Conservation (phyloP, 2,888 invertebrate species). For the Zele albiditarsus region DNA sequence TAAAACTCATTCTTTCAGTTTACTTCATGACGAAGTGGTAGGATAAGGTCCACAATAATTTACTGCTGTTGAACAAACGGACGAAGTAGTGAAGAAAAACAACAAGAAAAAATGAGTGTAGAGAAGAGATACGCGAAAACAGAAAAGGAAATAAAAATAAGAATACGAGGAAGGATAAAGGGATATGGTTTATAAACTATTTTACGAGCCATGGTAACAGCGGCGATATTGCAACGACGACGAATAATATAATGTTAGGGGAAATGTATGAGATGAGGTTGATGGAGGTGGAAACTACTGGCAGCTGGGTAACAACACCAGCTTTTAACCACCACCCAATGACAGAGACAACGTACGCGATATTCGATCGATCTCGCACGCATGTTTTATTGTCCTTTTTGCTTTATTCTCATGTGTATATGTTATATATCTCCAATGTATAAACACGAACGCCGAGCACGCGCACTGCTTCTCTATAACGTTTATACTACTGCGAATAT, state of each 20-base stretch:
- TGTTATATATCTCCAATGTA: neutral
- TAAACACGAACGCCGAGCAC: neutral
- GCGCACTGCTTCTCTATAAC: no score
- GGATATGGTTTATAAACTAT: conserved; percentile 14
- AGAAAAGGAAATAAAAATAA: neutral
- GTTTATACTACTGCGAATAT: no score
- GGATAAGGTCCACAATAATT: conserved; percentile 21
- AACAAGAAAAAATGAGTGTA: neutral
- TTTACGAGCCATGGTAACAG: conserved; percentile 2
- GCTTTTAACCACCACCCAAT: neutral
- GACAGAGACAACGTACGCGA: neutral
- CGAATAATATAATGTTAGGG: neutral
- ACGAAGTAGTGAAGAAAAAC: neutral
- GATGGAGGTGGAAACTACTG: neutral
- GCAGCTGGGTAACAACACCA: conserved; percentile 10
- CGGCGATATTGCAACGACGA: neutral
- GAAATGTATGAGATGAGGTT: neutral
- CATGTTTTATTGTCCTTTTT: neutral
- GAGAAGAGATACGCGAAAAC: neutral
- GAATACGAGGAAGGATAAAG: neutral
- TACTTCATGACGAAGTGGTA: neutral
- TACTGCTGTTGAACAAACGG: conserved; percentile 1
- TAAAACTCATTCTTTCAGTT: neutral
- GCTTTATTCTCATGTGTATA: neutral
- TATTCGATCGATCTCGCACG: conserved; percentile 12